Base-by-base conservation (phyloP, 2,113 vertebrate species). In the Mormyrus iriodes region DNA sequence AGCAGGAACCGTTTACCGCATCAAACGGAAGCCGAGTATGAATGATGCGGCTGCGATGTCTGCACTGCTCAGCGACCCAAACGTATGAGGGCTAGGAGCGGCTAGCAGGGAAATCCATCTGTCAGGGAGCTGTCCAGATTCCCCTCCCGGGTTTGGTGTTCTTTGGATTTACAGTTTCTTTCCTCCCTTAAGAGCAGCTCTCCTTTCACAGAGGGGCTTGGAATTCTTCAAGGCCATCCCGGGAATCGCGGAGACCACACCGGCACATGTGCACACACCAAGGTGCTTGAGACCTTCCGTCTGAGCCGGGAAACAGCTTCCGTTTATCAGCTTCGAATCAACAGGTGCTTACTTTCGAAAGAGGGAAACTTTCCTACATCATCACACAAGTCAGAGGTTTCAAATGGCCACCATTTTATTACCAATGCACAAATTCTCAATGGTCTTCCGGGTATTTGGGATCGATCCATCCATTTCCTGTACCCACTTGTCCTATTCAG, bases 1-100 rank as follows among this genome's bases (percentile, higher is more conserved):
- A 92, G 91, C 90, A 90, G 89, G 91, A 93, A 93, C 89, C 92
- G 91, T 91, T 92, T 90, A 90, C 91, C 92, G 93, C 90, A 91
- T 92, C 91, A 92, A 91, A 90, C 90, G 89, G 89, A 91, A 91
- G 91, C 88, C 87, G 89, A 92, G 91, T 89, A n/a, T 9, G 88
- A 49, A 90, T 91, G 90, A 90, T 84, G 90, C 85, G 35, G 76
- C 49, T 48, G 89, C 53, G 89, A 88, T 51, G 91, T 88, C 58
- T 84, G n/a, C 69, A 61, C 86, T 17, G 2, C 53, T 76, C 19
- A 24, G 5, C 4, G 21, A 46, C 44, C 69, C 85, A 87, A 92
- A 92, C 92, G 92, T 92, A 93, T 94, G 93, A 91, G 92, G 92
- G 82, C 85, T 91, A 3, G 13, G 65, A 42, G 61, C 5, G 65